Base-by-base conservation (phyloP, 2,888 invertebrate genomes). In the Molanna angustata region DNA sequence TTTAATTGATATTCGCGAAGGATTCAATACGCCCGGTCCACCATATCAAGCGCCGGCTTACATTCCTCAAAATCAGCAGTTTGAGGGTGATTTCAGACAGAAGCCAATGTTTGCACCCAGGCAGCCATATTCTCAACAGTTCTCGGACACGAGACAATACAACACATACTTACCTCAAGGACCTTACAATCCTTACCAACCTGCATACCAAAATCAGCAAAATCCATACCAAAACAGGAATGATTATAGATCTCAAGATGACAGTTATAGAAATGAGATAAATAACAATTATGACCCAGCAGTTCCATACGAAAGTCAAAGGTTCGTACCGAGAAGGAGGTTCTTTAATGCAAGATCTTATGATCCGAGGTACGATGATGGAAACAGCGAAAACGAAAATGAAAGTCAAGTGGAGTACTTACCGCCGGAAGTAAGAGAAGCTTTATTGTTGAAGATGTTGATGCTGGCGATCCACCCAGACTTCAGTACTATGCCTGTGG, bases 391-490 rank as follows among this genome's bases (percentile, higher is more conserved):
- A 2, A 75, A 76, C 54, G 47, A 44, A 6, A 49, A 40, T 13
- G 74, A 80, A 32, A 79, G 80, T 1, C 67, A 66, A 1, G 80
- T 81, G 4, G 83, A 84, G 59, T 84, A 80, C 61, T 67, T 88
- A 14, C 87, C 87, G 11, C 76, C 84, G 0, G 84, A 86, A 52
- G 81, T 88, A 14, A 73, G 87, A 52, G 87, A 88, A 66, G 86
- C 86, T 64, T 69, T 88, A 31, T 68, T 88, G 6, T 66, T 86
- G 62, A 80, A 85, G 63, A 87, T 88, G 87, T 69, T 88, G 21
- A 82, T 87, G 64, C 66, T 88, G 52, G 86, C 86, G 0, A 84
- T 88, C 59, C 84, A 84, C 65, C 81, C 83, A 4, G 82, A 83
- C 41, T 65, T 73, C 22, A 62, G 63, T 0, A 20, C 52, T 2